Percentiles rank a stretch among this genome's conserved stretches.
Evolutionary conservation across 1,140 invertebrate genomes (phyloP).

Genomic region (Macrostomum lignano): DNA sequence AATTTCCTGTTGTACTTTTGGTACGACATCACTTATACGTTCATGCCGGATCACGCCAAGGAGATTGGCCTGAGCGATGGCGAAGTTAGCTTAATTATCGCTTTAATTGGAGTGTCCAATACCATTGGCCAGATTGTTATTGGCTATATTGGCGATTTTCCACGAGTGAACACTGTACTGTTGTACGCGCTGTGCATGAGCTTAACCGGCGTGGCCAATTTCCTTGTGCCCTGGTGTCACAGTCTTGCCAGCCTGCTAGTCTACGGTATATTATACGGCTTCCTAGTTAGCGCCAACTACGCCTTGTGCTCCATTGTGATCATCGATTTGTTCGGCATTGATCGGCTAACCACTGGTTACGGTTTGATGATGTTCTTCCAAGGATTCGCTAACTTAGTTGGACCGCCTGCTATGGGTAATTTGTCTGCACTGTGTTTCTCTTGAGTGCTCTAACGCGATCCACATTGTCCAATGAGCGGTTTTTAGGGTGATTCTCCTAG

Average conservation of each 20-base stretch:
- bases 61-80: too few relatives aligned
- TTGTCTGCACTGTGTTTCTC: neutral
- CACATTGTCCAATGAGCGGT: too few relatives aligned
- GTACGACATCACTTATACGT: too few relatives aligned
- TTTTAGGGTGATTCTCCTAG: too few relatives aligned
- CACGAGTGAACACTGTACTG: slow-evolving; percentile 15
- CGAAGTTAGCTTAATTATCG: too few relatives aligned
- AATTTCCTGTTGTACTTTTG: too few relatives aligned
- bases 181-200: too few relatives aligned
- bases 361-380: slow-evolving; percentile 20
- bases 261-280: slow-evolving; percentile 15
- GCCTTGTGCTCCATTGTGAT: slow-evolving; percentile 18
- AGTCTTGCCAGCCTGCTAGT: slow-evolving; percentile 11
- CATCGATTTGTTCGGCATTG: slow-evolving; percentile 18
- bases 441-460: neutral
- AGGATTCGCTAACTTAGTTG: slow-evolving; percentile 20
- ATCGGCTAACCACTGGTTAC: slow-evolving; percentile 22
- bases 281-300: slow-evolving; percentile 23
- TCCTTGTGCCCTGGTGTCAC: too few relatives aligned
- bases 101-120: neutral
- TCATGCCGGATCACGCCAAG: too few relatives aligned
- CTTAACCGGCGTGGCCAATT: too few relatives aligned
- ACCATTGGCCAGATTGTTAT: slow-evolving; percentile 39
- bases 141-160: slow-evolving; percentile 53
- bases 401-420: slow-evolving; percentile 21